Evolutionary conservation across 2,113 vertebrate species (phyloP).

Genomic region (Rostratula benghalensis): DNA sequence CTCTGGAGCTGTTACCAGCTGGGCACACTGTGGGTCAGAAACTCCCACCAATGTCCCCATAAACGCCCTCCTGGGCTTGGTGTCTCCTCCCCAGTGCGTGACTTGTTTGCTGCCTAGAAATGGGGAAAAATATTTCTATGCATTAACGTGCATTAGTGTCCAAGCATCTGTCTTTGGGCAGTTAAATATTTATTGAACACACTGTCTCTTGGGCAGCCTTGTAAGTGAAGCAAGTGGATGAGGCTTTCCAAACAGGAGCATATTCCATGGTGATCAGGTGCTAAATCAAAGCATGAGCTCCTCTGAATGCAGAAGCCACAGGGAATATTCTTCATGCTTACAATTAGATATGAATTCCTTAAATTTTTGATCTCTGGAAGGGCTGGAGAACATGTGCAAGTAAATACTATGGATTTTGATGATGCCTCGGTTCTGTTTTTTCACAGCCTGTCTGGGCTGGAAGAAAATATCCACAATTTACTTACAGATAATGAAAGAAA

Average conservation of each 20-base stretch:
- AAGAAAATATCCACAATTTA: neutral
- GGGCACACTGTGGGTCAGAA: fast-evolving
- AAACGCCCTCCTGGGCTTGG: neutral
- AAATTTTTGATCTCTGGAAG: neutral
- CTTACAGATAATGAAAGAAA: neutral
- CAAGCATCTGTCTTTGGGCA: neutral
- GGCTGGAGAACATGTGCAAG: neutral
- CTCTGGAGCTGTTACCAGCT: too few species aligned
- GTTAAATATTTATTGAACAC: neutral
- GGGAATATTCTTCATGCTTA: neutral
- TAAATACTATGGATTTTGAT: neutral
- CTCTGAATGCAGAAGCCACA: neutral
- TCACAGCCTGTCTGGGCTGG: neutral
- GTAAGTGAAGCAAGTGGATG: fast-evolving
- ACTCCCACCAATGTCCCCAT: neutral
- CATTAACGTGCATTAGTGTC: too few species aligned
- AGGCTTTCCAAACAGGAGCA: neutral
- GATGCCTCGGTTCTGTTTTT: neutral
- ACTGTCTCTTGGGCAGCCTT: neutral
- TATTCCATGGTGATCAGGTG: fast-evolving
- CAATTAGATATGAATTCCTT: neutral
- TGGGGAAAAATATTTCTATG: neutral
- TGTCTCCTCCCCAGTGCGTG: neutral
- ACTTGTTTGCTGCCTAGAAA: neutral
- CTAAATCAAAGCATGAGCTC: neutral